These are phyloP conservation scores for Cremastinae sp. DNA, from an alignment of 2,888 invertebrate species.

Conservation along the genomic window DNA sequence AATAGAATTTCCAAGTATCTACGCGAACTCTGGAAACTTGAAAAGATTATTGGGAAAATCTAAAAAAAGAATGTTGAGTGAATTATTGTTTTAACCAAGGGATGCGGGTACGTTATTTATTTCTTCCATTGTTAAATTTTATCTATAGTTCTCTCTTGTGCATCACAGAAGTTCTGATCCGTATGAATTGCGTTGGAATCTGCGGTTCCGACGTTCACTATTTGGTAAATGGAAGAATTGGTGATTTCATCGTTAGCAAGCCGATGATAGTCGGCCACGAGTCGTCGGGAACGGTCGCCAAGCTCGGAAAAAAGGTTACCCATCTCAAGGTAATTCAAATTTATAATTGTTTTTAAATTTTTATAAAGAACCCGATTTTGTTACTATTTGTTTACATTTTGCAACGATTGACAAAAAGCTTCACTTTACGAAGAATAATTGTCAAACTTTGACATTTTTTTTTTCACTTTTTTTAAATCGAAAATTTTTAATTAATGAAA, in stretches of 20 bases:
- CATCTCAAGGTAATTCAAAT: constrained; percentile 83
- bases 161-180: constrained; percentile 89
- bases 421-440: no score
- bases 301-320: constrained; percentile 88
- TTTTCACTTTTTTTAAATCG: no score
- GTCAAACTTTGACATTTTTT: no score
- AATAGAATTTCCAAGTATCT: no score
- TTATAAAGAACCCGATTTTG: no score
- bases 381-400: not conserved
- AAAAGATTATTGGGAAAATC: no score
- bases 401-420: no score
- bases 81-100: not conserved
- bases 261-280: constrained; percentile 99
- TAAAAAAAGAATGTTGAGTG: no score
- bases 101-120: constrained; percentile 15
- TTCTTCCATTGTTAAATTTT: not conserved
- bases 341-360: not conserved
- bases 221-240: constrained; percentile 91
- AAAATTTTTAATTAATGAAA: no score
- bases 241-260: constrained; percentile 90
- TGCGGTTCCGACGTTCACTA: constrained; percentile 98
- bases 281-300: constrained; percentile 89
- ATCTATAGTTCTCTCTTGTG: not conserved
- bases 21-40: no score
- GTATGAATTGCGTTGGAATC: constrained; percentile 97